Evolutionary conservation across 2,888 invertebrate species (phyloP), one percentile per base, ranked within the genome.

Genomic region (Hydroisotoma schaefferi): DNA sequence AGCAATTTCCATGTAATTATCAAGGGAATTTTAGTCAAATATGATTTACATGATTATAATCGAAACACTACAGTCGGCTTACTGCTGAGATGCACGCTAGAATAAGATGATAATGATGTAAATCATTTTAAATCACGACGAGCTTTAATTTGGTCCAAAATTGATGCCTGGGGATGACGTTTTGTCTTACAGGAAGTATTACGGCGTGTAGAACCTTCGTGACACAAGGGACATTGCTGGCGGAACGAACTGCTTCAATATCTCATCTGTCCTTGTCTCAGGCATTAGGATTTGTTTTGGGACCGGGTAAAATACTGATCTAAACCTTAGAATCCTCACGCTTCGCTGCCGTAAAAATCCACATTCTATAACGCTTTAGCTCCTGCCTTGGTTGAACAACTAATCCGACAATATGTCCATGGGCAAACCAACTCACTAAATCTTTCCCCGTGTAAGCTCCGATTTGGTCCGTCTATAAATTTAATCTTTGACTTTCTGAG

Each of bases 221-320:
- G 62, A 90, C 91, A 27, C 86, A 89, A 37, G 90, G 91, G 6
- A 92, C 92, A n/a, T 82, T 84, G 70, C 76, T 87, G 37, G 78
- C 81, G 48, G 92, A 92, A 78, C 82, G 91, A 60, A 92, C 91
- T 1, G 83, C 85, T 64, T 89, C 89, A 1, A 88, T 92, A 49
- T 88, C 90, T 0, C 86, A 86, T 81, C 85, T 89, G 51, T 89
- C 90, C 1, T 79, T 91, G 66, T 89, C 89, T 38, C 91, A 91
- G 80, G 88, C 90, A 37, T 78, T 92, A 63, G 92, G 92, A 48
- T 92, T 91, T 77, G 86, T 90, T 58, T 84, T 91, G 68, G 92
- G 92, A 0, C 91, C 92, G 5, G 76, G 77, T 76, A 70, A 52
- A 52, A 52, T 52, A 52, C 37, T 33, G 29, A 28, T 33, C 4